phyloP scores from a whole-genome alignment of 2,113 vertebrate species.

The Mystacornis crossleyi region DNA sequence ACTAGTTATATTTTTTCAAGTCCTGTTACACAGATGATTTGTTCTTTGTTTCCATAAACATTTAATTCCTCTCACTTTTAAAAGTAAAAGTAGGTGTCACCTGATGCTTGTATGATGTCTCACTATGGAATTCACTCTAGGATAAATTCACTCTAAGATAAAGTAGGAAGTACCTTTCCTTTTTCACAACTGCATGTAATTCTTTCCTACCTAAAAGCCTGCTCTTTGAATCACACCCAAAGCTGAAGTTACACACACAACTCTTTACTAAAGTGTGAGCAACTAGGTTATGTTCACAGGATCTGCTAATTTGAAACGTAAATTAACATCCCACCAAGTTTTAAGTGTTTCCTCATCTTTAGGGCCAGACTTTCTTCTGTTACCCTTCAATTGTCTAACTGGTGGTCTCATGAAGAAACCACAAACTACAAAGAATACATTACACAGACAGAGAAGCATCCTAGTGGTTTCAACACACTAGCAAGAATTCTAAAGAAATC shows the following conservation, averaged over 20 bases:
- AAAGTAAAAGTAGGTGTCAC: neutral
- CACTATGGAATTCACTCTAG: neutral
- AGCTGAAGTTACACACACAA: neutral
- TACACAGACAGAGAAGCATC: neutral
- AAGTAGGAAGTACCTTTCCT: neutral
- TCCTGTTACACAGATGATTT: neutral
- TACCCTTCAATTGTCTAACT: neutral
- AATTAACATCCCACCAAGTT: neutral
- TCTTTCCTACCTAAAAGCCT: neutral
- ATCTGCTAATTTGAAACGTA: neutral
- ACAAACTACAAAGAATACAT: neutral
- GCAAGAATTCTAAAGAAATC: neutral
- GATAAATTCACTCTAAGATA: neutral
- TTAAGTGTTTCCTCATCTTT: neutral
- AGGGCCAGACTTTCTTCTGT: neutral
- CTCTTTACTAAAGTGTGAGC: neutral
- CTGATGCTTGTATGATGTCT: neutral
- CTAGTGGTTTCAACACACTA: neutral
- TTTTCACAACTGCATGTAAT: neutral
- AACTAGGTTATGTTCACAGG: neutral
- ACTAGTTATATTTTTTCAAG: neutral
- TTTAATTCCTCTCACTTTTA: neutral
- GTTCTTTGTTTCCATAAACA: neutral
- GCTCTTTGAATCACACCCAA: neutral
- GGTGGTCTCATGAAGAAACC: neutral